phyloP scores from a whole-genome alignment of 2,113 vertebrate species.

The Oncorhynchus mykiss region DNA sequence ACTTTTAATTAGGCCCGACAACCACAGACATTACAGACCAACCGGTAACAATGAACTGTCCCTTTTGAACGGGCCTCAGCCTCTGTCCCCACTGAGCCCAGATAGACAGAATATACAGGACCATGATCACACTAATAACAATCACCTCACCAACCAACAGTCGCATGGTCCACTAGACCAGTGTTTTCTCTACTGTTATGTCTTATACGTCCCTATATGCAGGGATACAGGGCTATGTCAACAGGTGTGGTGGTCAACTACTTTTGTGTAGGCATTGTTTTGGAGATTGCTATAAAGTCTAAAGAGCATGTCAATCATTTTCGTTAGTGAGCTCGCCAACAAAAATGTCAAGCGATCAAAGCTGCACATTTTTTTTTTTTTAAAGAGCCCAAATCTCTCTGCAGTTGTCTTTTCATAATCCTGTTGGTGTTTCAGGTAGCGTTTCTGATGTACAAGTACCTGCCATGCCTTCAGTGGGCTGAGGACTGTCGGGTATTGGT shows the following conservation, averaged over 20 bases:
- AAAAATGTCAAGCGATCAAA: conserved; percentile 29
- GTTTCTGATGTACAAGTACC: conserved; percentile 47
- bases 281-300: neutral
- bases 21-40: conserved; percentile 96
- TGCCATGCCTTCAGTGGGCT: conserved; percentile 41
- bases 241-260: conserved; percentile 14
- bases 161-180: conserved; percentile 22
- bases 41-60: conserved; percentile 93
- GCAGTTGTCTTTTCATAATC: conserved; percentile 30
- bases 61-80: conserved; percentile 89
- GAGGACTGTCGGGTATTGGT: conserved; percentile 39
- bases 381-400: conserved; percentile 21
- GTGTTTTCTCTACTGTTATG: neutral
- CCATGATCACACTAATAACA: conserved; percentile 68
- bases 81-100: conserved; percentile 70
- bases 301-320: conserved; percentile 12
- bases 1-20: conserved; percentile 99
- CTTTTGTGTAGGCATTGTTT: neutral
- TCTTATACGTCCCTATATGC: neutral
- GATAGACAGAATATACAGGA: conserved; percentile 57
- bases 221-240: neutral
- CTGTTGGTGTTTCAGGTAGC: conserved; percentile 50
- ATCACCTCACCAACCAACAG: conserved; percentile 53
- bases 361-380: conserved; percentile 2
- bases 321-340: neutral